These are phyloP conservation scores for Eueremaeus valkanovi DNA, from an alignment of 2,888 invertebrate species.

Conservation along the genomic window DNA sequence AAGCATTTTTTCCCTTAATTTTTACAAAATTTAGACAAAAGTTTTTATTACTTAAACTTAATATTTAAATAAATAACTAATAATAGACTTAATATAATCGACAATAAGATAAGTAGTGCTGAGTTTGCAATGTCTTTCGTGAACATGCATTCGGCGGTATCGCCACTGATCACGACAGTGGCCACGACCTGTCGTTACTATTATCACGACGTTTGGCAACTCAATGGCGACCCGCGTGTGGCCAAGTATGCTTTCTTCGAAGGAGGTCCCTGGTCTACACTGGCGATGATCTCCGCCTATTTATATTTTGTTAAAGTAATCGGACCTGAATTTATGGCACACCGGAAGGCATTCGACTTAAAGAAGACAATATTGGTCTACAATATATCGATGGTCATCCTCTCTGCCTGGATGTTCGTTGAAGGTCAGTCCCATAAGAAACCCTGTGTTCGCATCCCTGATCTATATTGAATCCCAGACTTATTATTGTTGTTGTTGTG, in stretches of 20 bases:
- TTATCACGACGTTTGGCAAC: constrained; percentile 39
- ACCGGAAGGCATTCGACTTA: constrained; percentile 43
- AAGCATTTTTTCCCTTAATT: neutral
- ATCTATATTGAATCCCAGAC: no score
- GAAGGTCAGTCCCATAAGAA: constrained; percentile 15
- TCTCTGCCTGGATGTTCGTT: constrained; percentile 42
- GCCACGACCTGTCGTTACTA: constrained; percentile 6
- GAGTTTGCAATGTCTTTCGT: constrained; percentile 34
- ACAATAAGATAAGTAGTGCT: no score
- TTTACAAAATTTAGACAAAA: neutral
- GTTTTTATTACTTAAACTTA: no score
- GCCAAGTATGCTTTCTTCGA: constrained; percentile 33
- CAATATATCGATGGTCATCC: constrained; percentile 46
- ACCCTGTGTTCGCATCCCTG: neutral
- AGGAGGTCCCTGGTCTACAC: constrained; percentile 46
- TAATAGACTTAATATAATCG: no score
- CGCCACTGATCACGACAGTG: neutral
- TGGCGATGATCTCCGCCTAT: constrained; percentile 46
- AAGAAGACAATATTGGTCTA: constrained; percentile 45
- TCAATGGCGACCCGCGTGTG: constrained; percentile 36
- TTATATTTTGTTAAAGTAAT: constrained; percentile 47
- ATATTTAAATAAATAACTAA: no score
- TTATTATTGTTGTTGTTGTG: no score
- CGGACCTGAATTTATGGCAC: constrained; percentile 40
- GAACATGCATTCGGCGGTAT: constrained; percentile 31